These are phyloP conservation scores for Pseudanteris insignis DNA, from an alignment of 2,888 invertebrate species.

Conservation along the genomic window DNA sequence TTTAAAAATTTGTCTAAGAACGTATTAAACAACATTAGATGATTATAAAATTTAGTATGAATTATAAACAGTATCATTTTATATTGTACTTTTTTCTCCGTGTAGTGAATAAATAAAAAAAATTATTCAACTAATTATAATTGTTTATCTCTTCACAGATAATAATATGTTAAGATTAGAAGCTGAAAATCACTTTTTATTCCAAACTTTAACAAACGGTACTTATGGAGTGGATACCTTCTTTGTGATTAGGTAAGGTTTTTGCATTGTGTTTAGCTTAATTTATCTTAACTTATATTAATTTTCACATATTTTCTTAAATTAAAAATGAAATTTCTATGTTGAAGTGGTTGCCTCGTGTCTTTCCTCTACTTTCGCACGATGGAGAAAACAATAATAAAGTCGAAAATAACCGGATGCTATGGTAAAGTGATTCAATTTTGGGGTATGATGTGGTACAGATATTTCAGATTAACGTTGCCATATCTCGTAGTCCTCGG, in stretches of 20 bases:
- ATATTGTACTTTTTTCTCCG: too few species aligned
- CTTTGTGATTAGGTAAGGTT: constrained; percentile 71
- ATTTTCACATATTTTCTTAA: too few species aligned
- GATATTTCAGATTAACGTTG: constrained; percentile 75
- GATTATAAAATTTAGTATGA: too few species aligned
- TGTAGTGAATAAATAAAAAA: too few species aligned
- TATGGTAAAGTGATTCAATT: constrained; percentile 68
- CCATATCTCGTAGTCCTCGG: constrained; percentile 84
- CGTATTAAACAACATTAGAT: too few species aligned
- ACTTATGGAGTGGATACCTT: constrained; percentile 72
- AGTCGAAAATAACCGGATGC: constrained; percentile 64
- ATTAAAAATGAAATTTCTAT: too few species aligned
- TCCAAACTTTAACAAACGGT: constrained; percentile 69
- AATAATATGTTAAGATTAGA: constrained; percentile 66
- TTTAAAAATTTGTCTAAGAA: too few species aligned
- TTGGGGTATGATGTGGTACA: constrained; percentile 66
- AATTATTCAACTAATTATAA: too few species aligned
- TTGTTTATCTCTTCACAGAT: constrained; percentile 58
- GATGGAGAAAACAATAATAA: constrained; percentile 69
- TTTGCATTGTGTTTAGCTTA: too few species aligned
- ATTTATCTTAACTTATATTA: too few species aligned
- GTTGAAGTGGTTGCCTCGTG: constrained; percentile 76
- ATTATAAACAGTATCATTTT: too few species aligned
- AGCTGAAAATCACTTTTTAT: constrained; percentile 65
- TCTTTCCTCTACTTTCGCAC: constrained; percentile 77